Conservation (phyloP, 1,140 invertebrate species). For the Drosophila nigromelanica region DNA sequence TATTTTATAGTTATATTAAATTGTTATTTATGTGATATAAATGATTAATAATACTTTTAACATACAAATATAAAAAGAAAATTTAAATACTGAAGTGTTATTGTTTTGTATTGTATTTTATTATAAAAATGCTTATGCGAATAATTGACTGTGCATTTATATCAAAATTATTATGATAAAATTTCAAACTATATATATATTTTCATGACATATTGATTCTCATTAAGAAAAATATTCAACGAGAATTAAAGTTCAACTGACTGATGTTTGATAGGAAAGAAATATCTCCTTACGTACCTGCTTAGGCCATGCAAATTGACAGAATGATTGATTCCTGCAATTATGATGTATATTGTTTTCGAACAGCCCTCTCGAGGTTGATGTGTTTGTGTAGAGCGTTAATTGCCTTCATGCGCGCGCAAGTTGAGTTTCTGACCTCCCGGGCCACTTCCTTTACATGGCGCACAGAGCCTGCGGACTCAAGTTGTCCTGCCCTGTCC, state of each 20-base stretch:
- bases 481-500: slow-evolving; percentile 40
- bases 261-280: neutral
- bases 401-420: slow-evolving; percentile 75
- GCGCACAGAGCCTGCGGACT: slow-evolving; percentile 46
- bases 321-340: neutral
- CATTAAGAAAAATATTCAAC: too few relatives aligned
- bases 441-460: slow-evolving; percentile 27
- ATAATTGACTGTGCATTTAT: too few relatives aligned
- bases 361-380: slow-evolving; percentile 8
- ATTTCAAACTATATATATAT: too few relatives aligned
- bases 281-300: neutral
- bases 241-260: neutral
- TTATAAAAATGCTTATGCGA: too few relatives aligned
- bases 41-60: too few relatives aligned
- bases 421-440: slow-evolving; percentile 58
- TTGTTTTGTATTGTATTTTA: too few relatives aligned
- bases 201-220: too few relatives aligned
- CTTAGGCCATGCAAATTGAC: neutral
- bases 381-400: slow-evolving; percentile 52
- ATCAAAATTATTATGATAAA: too few relatives aligned
- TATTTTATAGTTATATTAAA: too few relatives aligned
- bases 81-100: too few relatives aligned
- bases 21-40: too few relatives aligned
- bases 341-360: neutral
- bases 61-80: too few relatives aligned